Base-by-base conservation (phyloP, 2,113 vertebrate genomes). In the Anseranas semipalmata region DNA sequence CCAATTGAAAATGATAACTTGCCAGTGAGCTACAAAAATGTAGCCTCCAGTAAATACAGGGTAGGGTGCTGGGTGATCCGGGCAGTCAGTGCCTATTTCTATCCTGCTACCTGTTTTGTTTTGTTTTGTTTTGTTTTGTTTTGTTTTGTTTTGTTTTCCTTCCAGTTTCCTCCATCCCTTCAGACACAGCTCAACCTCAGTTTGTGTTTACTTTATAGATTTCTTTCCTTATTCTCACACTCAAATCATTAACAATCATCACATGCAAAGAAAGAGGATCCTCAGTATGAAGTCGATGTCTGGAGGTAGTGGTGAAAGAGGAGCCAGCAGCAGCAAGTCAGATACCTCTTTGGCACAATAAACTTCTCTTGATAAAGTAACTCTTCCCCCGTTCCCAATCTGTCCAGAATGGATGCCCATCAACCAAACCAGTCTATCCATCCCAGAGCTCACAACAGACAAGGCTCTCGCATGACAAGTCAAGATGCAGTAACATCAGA, bases 261-360 rank as follows among this genome's bases (percentile, higher is more conserved):
- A 90, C 87, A 46, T 41, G 75, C 48, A 93, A 84, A 87, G 81
- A 90, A 91, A 95, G 89, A 66, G 48, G 84, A 93, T 93, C 87
- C 85, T 95, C 75, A 67, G 68, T 66, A 1, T 62, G 77, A 76
- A 81, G 75, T 85, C 20, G 0, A 78, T 85, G 59, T 79, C 39
- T 93, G 63, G 53, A 86, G 43, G 63, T 21, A 87, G 67, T 53
- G 83, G 81, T 90, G 74, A 80, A 87, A 85, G 37, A 74, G 59
- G 9, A 95, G 35, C 15, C 71, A 94, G 74, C 37, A 80, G 83
- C 58, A 53, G 73, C 73, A 87, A 85, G 39, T 60, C 88, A 74
- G 46, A 67, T 73, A 60, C 59, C 67, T 85, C 50, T 67, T 45
- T 73, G 68, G 17, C 52, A 84, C 39, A 72, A 83, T 27, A 84